Evolutionary conservation across 2,888 invertebrate species (phyloP).

Genomic region (Eupithecia pulchellata): DNA sequence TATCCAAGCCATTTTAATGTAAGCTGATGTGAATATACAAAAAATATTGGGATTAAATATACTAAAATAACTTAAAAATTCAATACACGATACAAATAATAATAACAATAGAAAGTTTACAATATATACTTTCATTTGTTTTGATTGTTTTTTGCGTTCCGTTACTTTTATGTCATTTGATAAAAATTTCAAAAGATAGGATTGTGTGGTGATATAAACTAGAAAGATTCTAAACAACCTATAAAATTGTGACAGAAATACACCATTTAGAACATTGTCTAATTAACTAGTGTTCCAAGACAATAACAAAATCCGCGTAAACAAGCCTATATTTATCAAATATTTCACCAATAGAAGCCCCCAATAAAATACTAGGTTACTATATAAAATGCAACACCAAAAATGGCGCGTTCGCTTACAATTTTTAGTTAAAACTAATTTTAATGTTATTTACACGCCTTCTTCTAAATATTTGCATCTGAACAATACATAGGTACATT

Average conservation of each 20-base stretch:
- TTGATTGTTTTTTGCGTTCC: background rate
- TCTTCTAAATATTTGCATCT: conserved; percentile 85
- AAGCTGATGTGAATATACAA: conserved; percentile 44
- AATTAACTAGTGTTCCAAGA: conserved; percentile 2
- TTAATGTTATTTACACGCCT: conserved; percentile 80
- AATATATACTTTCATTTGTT: conserved; percentile 22
- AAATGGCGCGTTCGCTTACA: conserved; percentile 60
- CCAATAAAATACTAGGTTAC: conserved; percentile 60
- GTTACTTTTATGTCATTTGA: conserved; percentile 4
- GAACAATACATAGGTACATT: conserved; percentile 85
- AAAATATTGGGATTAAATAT: conserved; percentile 38
- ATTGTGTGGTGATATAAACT: background rate
- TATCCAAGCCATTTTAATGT: conserved; percentile 61
- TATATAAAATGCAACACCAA: conserved; percentile 72
- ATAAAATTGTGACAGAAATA: conserved; percentile 31
- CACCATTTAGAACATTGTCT: conserved; percentile 13
- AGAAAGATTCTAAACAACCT: conserved; percentile 14
- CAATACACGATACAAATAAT: conserved; percentile 26
- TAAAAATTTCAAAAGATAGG: background rate
- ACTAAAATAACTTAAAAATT: conserved; percentile 35
- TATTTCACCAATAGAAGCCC: conserved; percentile 54
- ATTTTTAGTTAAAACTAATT: conserved; percentile 48
- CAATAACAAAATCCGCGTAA: conserved; percentile 9
- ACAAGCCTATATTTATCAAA: conserved; percentile 25
- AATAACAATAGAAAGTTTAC: conserved; percentile 27